These are phyloP conservation scores for Hirudinaria manillensis DNA, from an alignment of 2,888 invertebrate species.

Conservation along the genomic window DNA sequence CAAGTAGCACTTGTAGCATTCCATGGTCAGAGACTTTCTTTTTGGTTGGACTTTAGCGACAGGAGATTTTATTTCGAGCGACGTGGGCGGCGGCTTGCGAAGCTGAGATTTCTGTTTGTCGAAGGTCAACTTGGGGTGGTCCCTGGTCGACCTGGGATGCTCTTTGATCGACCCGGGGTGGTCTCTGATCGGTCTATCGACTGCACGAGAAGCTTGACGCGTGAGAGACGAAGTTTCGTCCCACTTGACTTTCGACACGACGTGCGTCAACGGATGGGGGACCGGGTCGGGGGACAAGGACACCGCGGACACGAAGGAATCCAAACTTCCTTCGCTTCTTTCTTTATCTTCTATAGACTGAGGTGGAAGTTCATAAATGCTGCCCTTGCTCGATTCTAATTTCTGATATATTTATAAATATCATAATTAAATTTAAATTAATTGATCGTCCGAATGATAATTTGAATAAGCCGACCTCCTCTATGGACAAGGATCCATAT, in stretches of 20 bases:
- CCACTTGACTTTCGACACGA: too few species aligned
- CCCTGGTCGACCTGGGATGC: too few species aligned
- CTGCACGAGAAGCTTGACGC: neutral
- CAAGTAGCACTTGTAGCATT: constrained; percentile 83
- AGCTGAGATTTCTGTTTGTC: neutral
- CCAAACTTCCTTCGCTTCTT: neutral
- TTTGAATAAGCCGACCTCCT: too few species aligned
- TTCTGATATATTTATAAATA: neutral
- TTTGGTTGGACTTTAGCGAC: constrained; percentile 64
- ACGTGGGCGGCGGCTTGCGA: neutral
- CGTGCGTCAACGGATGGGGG: neutral
- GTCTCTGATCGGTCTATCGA: neutral
- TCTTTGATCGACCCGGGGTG: too few species aligned
- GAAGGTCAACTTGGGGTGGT: neutral
- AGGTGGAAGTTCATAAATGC: constrained; percentile 12
- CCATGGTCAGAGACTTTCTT: constrained; percentile 87
- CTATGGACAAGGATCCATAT: neutral
- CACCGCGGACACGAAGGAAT: neutral
- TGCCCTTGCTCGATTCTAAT: constrained; percentile 12
- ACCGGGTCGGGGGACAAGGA: neutral
- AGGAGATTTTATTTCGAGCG: neutral
- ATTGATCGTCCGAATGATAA: too few species aligned
- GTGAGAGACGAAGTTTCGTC: neutral
- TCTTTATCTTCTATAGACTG: neutral
- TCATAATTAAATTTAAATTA: too few species aligned